Percentiles rank a stretch among this genome's conserved stretches.
Conservation (phyloP, 2,797 vertebrate genomes). For the Microcaecilia unicolor region DNA sequence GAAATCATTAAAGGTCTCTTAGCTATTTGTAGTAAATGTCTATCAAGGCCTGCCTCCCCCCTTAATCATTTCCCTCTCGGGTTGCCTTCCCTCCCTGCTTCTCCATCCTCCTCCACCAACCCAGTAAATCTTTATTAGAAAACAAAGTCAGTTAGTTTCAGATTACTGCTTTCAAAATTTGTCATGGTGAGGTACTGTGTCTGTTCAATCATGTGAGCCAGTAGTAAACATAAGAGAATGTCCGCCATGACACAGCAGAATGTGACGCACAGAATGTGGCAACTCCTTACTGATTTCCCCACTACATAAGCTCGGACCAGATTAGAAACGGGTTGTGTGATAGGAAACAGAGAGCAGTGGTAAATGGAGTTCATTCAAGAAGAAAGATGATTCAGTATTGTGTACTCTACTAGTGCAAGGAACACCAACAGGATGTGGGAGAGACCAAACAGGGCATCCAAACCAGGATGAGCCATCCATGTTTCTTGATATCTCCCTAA, state of each 20-base stretch:
- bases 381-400: no score
- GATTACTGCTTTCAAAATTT: constrained; percentile 41
- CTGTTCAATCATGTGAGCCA: constrained; percentile 19
- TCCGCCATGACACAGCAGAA: constrained; percentile 11
- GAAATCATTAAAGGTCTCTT: constrained; percentile 47
- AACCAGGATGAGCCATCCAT: no score
- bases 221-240: constrained; percentile 10
- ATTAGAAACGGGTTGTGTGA: no score
- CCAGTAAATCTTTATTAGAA: constrained; percentile 47
- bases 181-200: constrained; percentile 27
- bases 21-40: constrained; percentile 38
- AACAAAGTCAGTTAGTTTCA: constrained; percentile 55
- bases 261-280: constrained; percentile 15
- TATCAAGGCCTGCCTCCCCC: constrained; percentile 44
- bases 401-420: no score
- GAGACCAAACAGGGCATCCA: no score
- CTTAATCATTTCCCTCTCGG: no score
- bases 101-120: background rate
- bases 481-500: no score
- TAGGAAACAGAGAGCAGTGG: no score
- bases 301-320: no score
- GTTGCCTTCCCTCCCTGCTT: background rate
- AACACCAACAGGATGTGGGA: no score
- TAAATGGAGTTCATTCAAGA: no score
- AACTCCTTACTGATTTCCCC: no score